Evolutionary conservation across 2,113 vertebrate genomes (phyloP).

Genomic region (Pongo abelii): DNA sequence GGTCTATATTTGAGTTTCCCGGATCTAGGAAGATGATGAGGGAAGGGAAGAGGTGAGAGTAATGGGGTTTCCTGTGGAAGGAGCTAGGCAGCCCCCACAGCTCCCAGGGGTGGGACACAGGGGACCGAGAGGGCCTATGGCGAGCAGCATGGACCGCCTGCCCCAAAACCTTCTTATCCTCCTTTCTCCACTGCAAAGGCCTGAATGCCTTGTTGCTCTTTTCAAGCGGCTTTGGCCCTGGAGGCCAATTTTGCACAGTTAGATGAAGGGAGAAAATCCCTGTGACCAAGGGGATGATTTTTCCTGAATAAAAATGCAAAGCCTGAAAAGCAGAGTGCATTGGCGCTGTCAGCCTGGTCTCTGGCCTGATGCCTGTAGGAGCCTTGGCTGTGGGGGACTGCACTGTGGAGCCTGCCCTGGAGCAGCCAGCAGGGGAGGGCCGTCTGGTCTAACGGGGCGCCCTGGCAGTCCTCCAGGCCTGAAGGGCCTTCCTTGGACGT

Average conservation of each 20-base stretch:
- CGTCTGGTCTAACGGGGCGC: not conserved
- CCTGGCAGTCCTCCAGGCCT: not conserved
- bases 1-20: not conserved
- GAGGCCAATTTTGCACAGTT: not conserved
- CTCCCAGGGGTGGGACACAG: not conserved
- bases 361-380: not conserved
- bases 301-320: not conserved
- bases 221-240: not conserved
- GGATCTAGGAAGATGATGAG: too few relatives aligned
- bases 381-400: not conserved
- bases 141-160: not conserved
- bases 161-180: too few relatives aligned
- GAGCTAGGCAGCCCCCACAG: not conserved
- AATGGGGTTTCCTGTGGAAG: not conserved
- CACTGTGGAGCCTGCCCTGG: not conserved
- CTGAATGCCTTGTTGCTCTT: not conserved
- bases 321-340: not conserved
- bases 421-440: not conserved
- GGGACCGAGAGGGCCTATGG: rapidly evolving
- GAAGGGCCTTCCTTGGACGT: not conserved
- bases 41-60: not conserved
- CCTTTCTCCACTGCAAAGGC: not conserved
- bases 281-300: not conserved
- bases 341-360: not conserved
- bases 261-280: not conserved